Percentiles rank a stretch among this genome's conserved stretches.
Evolutionary conservation across 1,140 invertebrate genomes (phyloP).

Genomic region (Caenorhabditis remanei): DNA sequence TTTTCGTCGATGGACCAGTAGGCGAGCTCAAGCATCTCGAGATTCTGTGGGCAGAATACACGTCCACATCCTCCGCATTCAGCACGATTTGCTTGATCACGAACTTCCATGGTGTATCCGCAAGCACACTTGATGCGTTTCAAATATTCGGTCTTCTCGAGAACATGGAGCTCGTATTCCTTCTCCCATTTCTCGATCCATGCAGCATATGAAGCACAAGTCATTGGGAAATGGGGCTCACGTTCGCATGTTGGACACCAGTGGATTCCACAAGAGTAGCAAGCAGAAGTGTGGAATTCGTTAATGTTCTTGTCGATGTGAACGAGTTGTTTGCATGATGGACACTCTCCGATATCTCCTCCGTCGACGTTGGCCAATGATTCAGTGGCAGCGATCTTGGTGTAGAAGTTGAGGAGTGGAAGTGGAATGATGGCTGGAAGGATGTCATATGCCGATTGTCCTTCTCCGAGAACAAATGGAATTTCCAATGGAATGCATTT

Average conservation of each 20-base stretch:
- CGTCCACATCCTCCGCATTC: conserved; percentile 54
- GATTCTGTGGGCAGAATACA: conserved; percentile 48
- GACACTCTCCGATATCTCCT: conserved; percentile 58
- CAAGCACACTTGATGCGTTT: conserved; percentile 55
- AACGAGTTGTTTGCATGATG: conserved; percentile 51
- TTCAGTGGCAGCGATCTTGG: conserved; percentile 58
- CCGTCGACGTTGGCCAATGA: conserved; percentile 20
- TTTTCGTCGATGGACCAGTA: conserved; percentile 32
- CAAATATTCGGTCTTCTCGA: conserved; percentile 35
- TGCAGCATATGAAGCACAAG: conserved; percentile 9
- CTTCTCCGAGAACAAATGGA: conserved; percentile 55
- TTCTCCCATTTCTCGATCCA: conserved; percentile 60
- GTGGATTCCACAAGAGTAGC: conserved; percentile 42
- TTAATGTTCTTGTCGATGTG: conserved; percentile 32
- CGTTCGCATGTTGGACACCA: conserved; percentile 57
- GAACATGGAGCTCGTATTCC: conserved; percentile 42
- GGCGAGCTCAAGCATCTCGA: conserved; percentile 28
- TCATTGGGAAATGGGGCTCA: conserved; percentile 61
- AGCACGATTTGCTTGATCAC: conserved; percentile 24
- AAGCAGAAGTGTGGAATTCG: conserved; percentile 37
- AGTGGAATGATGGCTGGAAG: conserved; percentile 61
- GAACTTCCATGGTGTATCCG: conserved; percentile 32
- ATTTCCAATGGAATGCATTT: conserved; percentile 56
- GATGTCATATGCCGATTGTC: conserved; percentile 53
- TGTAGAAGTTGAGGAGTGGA: conserved; percentile 62